phyloP scores from a whole-genome alignment of 2,113 vertebrate genomes.

The Aptenodytes patagonicus region DNA sequence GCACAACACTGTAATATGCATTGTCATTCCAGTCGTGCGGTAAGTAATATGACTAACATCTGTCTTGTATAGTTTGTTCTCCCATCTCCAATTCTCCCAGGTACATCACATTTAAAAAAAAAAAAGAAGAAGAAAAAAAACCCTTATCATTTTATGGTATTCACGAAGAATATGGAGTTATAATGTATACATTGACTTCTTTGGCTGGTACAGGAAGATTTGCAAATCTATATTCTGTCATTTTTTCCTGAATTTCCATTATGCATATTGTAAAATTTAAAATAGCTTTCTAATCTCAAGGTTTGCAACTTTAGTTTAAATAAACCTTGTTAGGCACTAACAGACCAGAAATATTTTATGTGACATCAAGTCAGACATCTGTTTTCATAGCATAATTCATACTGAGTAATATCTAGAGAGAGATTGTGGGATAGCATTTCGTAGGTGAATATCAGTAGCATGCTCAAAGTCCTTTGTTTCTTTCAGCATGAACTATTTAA shows the following conservation, averaged over 20 bases:
- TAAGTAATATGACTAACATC: background rate
- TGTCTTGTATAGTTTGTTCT: background rate
- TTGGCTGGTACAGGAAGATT: background rate
- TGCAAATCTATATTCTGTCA: background rate
- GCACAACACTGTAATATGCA: background rate
- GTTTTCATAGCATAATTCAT: background rate
- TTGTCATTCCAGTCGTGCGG: background rate
- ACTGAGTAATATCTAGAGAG: background rate
- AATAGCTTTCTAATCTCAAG: background rate
- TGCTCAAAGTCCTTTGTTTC: background rate
- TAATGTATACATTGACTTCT: background rate
- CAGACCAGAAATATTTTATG: slow-evolving; percentile 6
- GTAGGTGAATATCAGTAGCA: background rate
- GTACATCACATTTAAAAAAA: background rate
- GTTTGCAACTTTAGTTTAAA: background rate
- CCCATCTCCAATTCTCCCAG: background rate
- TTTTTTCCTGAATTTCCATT: background rate
- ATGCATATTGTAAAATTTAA: background rate
- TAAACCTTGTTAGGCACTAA: background rate
- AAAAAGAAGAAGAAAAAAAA: background rate
- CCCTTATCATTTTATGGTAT: background rate
- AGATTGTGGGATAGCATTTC: background rate
- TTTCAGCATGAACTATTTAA: background rate
- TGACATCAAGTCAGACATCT: background rate
- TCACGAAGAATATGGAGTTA: background rate